phyloP scores from a whole-genome alignment of 2,888 invertebrate genomes.

The Xanthia icteritia region DNA sequence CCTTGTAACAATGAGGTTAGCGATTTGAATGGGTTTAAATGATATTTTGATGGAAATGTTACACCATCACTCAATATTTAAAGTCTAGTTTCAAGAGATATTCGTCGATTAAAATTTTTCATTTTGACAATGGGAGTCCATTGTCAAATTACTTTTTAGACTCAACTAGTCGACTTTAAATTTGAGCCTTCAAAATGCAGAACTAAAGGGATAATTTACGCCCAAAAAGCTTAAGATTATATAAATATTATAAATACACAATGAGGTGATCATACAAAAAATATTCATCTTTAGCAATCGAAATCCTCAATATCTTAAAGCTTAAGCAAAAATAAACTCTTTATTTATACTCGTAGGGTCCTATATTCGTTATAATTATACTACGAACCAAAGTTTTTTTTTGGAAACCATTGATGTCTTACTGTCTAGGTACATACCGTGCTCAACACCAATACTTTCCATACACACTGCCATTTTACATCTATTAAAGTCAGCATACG shows the following conservation, averaged over 20 bases:
- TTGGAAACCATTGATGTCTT: slow-evolving; percentile 73
- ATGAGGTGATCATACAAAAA: slow-evolving; percentile 87
- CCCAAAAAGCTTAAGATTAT: slow-evolving; percentile 80
- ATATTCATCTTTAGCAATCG: slow-evolving; percentile 87
- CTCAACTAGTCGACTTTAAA: slow-evolving; percentile 56
- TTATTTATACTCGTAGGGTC: slow-evolving; percentile 81
- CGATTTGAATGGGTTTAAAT: slow-evolving; percentile 60
- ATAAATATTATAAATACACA: slow-evolving; percentile 81
- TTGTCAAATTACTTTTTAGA: slow-evolving; percentile 14
- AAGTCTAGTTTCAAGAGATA: slow-evolving; percentile 48
- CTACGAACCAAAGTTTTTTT: slow-evolving; percentile 75
- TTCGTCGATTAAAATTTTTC: slow-evolving; percentile 16
- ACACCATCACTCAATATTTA: slow-evolving; percentile 57
- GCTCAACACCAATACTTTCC: slow-evolving; percentile 81
- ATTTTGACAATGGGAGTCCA: slow-evolving; percentile 19
- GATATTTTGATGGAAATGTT: slow-evolving; percentile 41
- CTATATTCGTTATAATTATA: slow-evolving; percentile 74
- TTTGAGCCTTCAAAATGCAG: slow-evolving; percentile 55
- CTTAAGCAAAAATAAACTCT: slow-evolving; percentile 90
- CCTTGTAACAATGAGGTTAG: slow-evolving; percentile 83
- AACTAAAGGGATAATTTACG: slow-evolving; percentile 68
- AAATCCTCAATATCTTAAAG: slow-evolving; percentile 86
- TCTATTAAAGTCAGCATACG: slow-evolving; percentile 55
- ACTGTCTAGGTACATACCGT: slow-evolving; percentile 86
- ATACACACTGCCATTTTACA: slow-evolving; percentile 68